Base-by-base conservation (phyloP, 2,113 vertebrate species). In the Larimichthys polyactis region DNA sequence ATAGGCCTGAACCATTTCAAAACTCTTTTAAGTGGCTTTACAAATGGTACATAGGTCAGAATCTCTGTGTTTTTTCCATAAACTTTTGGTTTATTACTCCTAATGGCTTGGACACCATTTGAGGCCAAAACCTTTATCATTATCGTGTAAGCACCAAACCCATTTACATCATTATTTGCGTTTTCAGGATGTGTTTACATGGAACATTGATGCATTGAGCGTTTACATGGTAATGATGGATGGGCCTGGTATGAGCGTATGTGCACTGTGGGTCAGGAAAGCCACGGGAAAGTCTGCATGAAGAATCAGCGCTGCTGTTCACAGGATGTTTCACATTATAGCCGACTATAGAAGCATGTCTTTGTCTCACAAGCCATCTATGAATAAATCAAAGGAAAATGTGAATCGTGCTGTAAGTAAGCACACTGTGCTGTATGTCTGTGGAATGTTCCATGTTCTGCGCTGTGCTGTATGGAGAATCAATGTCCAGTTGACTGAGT, bases 351-450 rank as follows among this genome's bases (percentile, higher is more conserved):
- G 67, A 95, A 80, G 68, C 66, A 12, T 14, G 20, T 75, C 82
- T 84, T 86, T 91, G 88, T 87, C 59, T 87, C 71, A 15, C 66
- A 60, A 79, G 4, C 55, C 69, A 75, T 80, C 78, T 79, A 81
- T 69, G 75, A 87, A 85, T 82, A 85, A 83, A 90, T 90, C 49
- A 80, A 58, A 78, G 89, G 83, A 59, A 84, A 90, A 74, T 73
- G 75, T 89, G 89, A 82, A 58, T 87, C 84, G 60, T 63, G 8
- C 24, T 29, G 24, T 58, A 68, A 67, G 76, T 64, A 43, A 70
- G 36, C 59, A 51, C 20, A 62, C 46, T 19, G 62, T 5, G 11
- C 52, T 82, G 72, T 63, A 36, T 36, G 71, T 85, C 52, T 79
- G 57, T 55, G 88, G 84, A 91, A 90, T 92, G 85, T 89, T 89